Evolutionary conservation across 2,113 vertebrate species (phyloP), one percentile per base, ranked within the genome.

Genomic region (Apaloderma vittatum): DNA sequence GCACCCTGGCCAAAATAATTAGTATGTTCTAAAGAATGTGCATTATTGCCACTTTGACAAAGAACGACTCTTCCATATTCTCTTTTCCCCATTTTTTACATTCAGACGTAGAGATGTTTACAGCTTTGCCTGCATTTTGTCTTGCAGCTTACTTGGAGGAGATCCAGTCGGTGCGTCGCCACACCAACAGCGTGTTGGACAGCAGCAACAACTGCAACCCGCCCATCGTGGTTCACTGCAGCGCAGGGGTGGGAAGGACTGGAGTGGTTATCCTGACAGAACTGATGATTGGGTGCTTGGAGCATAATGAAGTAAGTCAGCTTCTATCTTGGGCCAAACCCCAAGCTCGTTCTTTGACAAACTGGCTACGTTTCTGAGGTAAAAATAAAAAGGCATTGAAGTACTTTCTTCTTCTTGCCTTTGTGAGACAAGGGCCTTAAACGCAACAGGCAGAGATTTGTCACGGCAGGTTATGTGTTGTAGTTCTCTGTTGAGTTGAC

Each of bases 261-360:
- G 99, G 99, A 0, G 99, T 99, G 91, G 98, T 99, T 80, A 99
- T 99, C 93, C 98, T 99, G 0, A 99, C 99, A 1, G 99, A 99
- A 78, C 98, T 99, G 80, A 99, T 99, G 99, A 99, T 99, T 86
- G 98, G 98, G 94, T 99, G 99, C 96, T 98, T 99, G 98, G 99
- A 99, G 94, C 99, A 99, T 70, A 99, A 99, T 6, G 99, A 99
- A 96, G 99, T 99, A 94, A 93, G 98, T 86, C 59, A 20, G 71
- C 32, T 55, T 16, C 46, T 65, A 62, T 67, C 68, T 82, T 45
- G 17, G 10, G 59, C 51, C 59, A 61, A 87, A n/a, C 12, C 54
- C 18, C 0, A 8, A 58, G 67, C 48, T 78, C 1, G 0, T 40
- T 63, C 30, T 57, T 65, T 46, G 57, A 36, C 62, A 59, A 16